Conservation (phyloP, 1,140 invertebrate species). For the Portunus trituberculatus region DNA sequence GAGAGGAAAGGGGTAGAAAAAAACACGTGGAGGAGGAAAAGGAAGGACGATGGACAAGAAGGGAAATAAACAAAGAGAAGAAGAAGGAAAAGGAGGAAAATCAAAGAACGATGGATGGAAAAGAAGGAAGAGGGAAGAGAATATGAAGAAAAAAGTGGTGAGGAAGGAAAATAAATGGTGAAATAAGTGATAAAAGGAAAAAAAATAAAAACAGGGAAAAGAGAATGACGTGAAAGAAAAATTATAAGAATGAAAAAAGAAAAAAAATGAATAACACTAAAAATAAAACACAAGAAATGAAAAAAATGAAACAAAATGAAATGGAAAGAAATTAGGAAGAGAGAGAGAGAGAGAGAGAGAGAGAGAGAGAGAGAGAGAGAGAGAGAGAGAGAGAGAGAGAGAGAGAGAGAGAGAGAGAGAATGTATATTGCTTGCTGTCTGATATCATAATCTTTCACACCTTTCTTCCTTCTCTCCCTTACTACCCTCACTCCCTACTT, state of each 20-base stretch:
- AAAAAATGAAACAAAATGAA: too few relatives aligned
- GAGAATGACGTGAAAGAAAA: background rate
- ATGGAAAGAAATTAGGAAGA: background rate
- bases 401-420: conserved; percentile 30
- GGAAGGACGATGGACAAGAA: background rate
- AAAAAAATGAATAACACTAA: too few relatives aligned
- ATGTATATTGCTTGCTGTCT: background rate
- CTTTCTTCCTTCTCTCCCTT: background rate
- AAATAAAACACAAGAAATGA: too few relatives aligned
- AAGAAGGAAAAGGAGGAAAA: background rate
- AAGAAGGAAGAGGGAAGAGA: background rate
- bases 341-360: conserved; percentile 40
- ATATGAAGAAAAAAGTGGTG: background rate
- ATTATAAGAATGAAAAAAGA: background rate
- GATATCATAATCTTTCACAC: background rate
- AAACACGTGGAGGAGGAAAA: background rate
- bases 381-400: conserved; percentile 33
- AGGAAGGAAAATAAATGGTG: background rate
- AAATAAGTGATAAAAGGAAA: background rate
- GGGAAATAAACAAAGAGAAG: background rate
- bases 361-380: conserved; percentile 35
- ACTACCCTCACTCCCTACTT: background rate
- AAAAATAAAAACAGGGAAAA: background rate
- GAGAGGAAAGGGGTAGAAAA: too few relatives aligned
- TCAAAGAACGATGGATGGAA: too few relatives aligned